Conservation (phyloP, 2,113 vertebrate genomes). For the Coturnix japonica region DNA sequence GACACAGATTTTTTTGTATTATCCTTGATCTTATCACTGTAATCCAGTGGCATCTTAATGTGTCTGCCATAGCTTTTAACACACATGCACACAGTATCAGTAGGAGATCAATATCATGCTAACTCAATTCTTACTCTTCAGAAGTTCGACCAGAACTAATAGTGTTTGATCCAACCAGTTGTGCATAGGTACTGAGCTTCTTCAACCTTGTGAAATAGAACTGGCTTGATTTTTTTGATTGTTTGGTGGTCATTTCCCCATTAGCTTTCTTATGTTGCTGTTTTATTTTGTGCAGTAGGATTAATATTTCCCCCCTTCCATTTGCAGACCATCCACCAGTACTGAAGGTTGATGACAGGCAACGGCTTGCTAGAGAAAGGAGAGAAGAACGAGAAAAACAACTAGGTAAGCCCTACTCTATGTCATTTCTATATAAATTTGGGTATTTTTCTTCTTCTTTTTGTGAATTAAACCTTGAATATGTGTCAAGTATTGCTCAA, state of each 20-base stretch:
- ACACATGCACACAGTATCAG: neutral
- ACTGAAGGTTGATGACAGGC: constrained; percentile 91
- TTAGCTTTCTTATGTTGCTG: neutral
- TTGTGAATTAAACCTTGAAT: neutral
- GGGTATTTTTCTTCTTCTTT: neutral
- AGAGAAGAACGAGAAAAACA: constrained; percentile 90
- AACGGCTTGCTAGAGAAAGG: constrained; percentile 90
- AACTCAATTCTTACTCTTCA: neutral
- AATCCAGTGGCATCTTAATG: neutral
- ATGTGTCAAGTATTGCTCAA: neutral
- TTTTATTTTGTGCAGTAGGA: neutral
- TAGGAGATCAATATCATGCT: neutral
- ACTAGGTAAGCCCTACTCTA: constrained; percentile 79
- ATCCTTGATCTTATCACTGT: neutral
- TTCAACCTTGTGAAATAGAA: neutral
- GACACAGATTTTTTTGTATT: neutral
- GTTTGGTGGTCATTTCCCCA: neutral
- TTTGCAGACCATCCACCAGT: constrained; percentile 82
- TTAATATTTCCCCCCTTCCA: neutral
- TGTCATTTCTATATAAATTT: neutral
- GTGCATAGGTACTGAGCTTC: neutral
- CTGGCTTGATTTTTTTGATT: neutral
- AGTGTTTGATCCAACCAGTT: neutral
- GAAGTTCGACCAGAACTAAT: neutral
- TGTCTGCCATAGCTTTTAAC: neutral